A percentile compares a stretch with the other conserved stretches of the same genome.
These are phyloP conservation scores for Prolemur simus DNA, from an alignment of 2,113 vertebrate species.

Conservation along the genomic window DNA sequence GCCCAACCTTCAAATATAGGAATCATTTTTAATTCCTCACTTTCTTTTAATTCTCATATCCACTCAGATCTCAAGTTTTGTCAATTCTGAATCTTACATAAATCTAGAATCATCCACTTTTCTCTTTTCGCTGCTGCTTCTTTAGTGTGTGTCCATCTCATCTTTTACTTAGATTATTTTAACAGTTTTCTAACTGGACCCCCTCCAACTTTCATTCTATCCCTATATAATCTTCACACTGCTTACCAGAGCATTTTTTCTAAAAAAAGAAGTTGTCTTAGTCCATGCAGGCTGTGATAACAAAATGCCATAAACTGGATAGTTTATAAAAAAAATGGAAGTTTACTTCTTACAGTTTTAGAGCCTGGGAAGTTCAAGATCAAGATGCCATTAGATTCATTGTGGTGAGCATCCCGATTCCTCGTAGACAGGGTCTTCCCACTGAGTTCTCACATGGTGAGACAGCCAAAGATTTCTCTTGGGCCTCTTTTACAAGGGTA, in stretches of 20 bases:
- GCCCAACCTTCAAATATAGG: neutral
- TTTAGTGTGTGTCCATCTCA: neutral
- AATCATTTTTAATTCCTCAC: neutral
- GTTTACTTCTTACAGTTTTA: neutral
- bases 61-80: neutral
- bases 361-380: neutral
- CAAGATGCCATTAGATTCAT: neutral
- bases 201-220: neutral
- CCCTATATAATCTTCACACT: neutral
- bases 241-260: neutral
- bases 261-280: neutral
- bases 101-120: neutral
- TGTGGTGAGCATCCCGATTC: neutral
- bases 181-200: neutral
- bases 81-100: neutral
- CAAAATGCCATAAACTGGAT: neutral
- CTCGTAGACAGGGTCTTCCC: neutral
- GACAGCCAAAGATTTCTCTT: neutral
- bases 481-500: neutral
- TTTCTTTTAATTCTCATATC: neutral
- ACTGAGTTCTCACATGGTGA: neutral
- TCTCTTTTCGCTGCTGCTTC: neutral
- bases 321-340: neutral
- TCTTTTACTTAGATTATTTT: neutral
- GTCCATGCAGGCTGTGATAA: neutral